phyloP scores from a whole-genome alignment of 2,797 vertebrate species.

The Neosilurus hyrtlii region DNA sequence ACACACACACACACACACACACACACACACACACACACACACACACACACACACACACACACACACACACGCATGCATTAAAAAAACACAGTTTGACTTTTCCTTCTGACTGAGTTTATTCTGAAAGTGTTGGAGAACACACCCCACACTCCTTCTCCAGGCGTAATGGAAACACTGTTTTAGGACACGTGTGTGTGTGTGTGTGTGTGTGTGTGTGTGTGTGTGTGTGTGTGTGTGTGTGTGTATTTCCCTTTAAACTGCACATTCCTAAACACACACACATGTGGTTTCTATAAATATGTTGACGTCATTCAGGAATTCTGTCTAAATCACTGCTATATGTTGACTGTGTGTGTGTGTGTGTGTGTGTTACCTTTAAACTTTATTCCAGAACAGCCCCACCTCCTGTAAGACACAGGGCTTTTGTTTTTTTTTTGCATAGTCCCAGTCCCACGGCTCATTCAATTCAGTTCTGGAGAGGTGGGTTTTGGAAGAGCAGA shows the following conservation, averaged over 20 bases:
- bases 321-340: conserved; percentile 29
- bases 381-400: not conserved
- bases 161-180: conserved; percentile 36
- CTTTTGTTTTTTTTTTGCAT: too few species aligned
- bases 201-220: conserved; percentile 4
- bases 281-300: conserved; percentile 54
- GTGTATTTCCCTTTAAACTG: conserved; percentile 44
- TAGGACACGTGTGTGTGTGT: conserved; percentile 12
- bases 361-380: conserved; percentile 25
- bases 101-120: not conserved
- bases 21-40: not conserved
- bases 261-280: conserved; percentile 47
- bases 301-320: conserved; percentile 44
- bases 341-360: conserved; percentile 26
- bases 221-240: conserved; percentile 9
- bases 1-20: not conserved
- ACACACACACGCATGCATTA: not conserved
- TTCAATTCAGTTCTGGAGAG: too few species aligned
- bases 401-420: conserved; percentile 9
- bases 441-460: too few species aligned
- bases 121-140: not conserved
- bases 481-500: too few species aligned
- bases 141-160: not conserved
- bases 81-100: not conserved
- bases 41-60: not conserved